A percentile compares a stretch with the other conserved stretches of the same genome.
Conservation (phyloP, 2,888 invertebrate species). For the Icerya purchasi region DNA sequence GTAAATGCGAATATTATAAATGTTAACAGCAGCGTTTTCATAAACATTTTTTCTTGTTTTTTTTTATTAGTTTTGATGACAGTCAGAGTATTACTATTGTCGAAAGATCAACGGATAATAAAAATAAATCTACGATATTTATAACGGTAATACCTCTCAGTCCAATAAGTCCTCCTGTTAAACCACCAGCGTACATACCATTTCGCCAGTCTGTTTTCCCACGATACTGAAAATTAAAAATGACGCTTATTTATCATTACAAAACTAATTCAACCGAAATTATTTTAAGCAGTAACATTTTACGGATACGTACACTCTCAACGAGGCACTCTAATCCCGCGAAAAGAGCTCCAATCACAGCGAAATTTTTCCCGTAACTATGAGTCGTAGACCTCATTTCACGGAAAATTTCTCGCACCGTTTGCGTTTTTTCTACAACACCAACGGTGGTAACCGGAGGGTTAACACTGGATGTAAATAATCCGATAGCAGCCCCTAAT, state of each 20-base stretch:
- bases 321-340: constrained; percentile 84
- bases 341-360: constrained; percentile 81
- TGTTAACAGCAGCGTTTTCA: too few relatives aligned
- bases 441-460: constrained; percentile 48
- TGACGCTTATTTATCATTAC: constrained; percentile 10
- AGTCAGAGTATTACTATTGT: too few relatives aligned
- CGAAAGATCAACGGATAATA: too few relatives aligned
- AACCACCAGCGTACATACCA: constrained; percentile 80
- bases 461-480: constrained; percentile 90
- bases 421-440: constrained; percentile 32
- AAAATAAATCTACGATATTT: too few relatives aligned
- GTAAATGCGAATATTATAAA: too few relatives aligned
- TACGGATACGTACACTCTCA: constrained; percentile 46
- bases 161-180: constrained; percentile 83
- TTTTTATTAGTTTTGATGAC: too few relatives aligned
- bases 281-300: neutral
- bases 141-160: constrained; percentile 61
- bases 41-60: too few relatives aligned
- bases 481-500: constrained; percentile 79
- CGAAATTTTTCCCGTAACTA: constrained; percentile 94
- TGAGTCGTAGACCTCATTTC: constrained; percentile 83
- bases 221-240: constrained; percentile 32
- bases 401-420: constrained; percentile 62
- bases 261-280: neutral
- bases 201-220: constrained; percentile 94